Percentiles rank a stretch among this genome's conserved stretches.
These are phyloP conservation scores for Antechinus stuartii DNA, from an alignment of 2,113 vertebrate genomes.

Conservation along the genomic window DNA sequence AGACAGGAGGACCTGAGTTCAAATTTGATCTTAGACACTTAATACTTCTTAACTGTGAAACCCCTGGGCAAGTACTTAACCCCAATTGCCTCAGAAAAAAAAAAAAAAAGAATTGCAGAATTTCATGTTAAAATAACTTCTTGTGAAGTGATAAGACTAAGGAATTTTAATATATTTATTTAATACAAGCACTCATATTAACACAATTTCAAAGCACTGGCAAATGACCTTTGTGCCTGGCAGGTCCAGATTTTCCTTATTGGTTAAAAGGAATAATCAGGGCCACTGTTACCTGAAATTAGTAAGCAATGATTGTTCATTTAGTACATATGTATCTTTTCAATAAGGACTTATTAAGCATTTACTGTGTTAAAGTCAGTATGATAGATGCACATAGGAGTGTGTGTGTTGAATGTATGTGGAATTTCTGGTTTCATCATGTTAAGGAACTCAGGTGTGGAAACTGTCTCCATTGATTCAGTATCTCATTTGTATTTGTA, in stretches of 20 bases:
- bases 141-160: not conserved
- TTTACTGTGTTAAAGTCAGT: not conserved
- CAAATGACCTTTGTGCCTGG: no score
- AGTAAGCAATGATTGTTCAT: not conserved
- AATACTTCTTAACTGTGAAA: no score
- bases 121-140: no score
- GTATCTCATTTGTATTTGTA: not conserved
- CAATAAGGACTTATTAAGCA: not conserved
- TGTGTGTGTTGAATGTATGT: no score
- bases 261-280: no score
- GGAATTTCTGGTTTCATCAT: not conserved
- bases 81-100: no score
- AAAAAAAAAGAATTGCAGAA: no score
- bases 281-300: not conserved
- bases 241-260: not conserved
- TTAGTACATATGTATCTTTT: not conserved
- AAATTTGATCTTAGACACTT: no score
- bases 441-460: no score
- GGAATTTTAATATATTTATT: not conserved
- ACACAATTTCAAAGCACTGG: not conserved
- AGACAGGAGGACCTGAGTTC: no score
- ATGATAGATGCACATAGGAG: not conserved
- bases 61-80: no score
- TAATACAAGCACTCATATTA: not conserved
- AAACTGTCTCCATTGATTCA: no score